Conservation (phyloP, 2,888 invertebrate species). For the Nemurella pictetii region DNA sequence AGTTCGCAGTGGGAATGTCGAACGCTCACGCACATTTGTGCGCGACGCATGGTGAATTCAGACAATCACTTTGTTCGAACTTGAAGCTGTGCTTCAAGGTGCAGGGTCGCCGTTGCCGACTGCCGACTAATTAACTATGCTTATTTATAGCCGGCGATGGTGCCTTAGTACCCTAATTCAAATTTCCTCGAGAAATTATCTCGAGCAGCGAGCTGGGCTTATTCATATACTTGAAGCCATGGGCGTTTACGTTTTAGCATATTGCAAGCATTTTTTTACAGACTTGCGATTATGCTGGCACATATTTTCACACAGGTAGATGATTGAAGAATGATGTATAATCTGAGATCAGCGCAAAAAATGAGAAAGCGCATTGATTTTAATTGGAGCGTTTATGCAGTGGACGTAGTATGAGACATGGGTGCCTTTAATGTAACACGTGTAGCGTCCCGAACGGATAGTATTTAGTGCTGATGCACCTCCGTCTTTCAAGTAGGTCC, state of each 20-base stretch:
- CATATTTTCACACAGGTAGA: not conserved
- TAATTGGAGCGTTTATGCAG: not conserved
- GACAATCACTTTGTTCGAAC: not conserved
- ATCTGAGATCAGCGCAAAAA: not conserved
- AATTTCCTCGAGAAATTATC: not conserved
- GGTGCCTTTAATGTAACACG: not conserved
- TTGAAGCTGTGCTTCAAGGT: no score
- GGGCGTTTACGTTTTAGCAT: not conserved
- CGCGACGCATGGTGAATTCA: not conserved
- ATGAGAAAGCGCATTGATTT: not conserved
- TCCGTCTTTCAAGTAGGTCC: no score
- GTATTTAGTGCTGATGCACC: no score
- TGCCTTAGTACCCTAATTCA: not conserved
- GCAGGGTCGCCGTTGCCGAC: not conserved
- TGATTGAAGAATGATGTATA: not conserved
- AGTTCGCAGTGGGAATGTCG: not conserved
- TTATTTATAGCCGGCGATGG: not conserved
- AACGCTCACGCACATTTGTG: not conserved
- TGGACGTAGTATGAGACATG: not conserved
- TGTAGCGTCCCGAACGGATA: not conserved
- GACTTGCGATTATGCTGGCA: not conserved
- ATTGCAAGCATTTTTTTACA: not conserved
- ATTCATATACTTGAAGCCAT: not conserved
- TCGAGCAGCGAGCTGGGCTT: not conserved
- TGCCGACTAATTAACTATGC: not conserved